Conservation (phyloP, 2,797 vertebrate species). For the Botia kubotai region DNA sequence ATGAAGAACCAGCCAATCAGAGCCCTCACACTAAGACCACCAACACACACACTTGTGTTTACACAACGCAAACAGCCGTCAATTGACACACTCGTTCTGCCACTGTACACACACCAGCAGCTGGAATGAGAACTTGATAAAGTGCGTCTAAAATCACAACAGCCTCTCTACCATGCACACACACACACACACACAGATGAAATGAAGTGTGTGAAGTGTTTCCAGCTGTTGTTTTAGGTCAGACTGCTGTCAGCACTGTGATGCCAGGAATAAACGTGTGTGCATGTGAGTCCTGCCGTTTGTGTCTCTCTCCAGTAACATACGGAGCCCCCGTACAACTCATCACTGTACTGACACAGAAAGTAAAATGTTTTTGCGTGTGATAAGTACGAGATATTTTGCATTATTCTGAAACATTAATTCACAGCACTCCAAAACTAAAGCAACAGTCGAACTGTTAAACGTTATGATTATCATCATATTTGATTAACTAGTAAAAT, state of each 20-base stretch:
- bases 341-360: too few species aligned
- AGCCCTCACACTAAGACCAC: slow-evolving; percentile 11
- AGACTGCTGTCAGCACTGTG: slow-evolving; percentile 69
- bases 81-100: background rate
- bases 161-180: background rate
- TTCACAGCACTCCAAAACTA: too few species aligned
- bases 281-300: background rate
- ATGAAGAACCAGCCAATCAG: slow-evolving; percentile 9
- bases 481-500: too few species aligned
- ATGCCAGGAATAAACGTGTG: slow-evolving; percentile 60
- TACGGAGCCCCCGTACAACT: too few species aligned
- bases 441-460: too few species aligned
- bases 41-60: slow-evolving; percentile 39
- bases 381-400: too few species aligned
- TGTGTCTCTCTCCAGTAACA: too few species aligned
- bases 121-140: too few species aligned
- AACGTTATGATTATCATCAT: too few species aligned
- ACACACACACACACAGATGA: slow-evolving; percentile 28
- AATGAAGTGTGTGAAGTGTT: slow-evolving; percentile 40
- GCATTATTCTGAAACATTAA: too few species aligned
- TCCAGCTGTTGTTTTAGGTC: slow-evolving; percentile 70
- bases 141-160: too few species aligned
- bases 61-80: slow-evolving; percentile 13
- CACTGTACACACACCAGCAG: slow-evolving; percentile 3
- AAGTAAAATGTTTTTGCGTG: too few species aligned